phyloP scores from a whole-genome alignment of 2,888 invertebrate species.

The Parnassius apollo region DNA sequence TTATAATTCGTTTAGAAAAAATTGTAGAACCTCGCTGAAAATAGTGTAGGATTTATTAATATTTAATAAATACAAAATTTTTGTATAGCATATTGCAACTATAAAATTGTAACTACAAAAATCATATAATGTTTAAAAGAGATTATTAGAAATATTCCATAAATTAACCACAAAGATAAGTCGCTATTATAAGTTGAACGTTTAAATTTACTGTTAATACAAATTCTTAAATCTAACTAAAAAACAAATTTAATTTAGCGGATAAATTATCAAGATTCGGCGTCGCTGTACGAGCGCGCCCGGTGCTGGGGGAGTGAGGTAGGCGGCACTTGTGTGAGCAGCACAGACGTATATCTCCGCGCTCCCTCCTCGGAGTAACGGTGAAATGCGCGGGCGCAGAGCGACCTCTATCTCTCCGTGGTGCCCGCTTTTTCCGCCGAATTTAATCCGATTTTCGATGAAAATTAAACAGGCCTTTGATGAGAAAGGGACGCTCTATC shows the following conservation, averaged over 20 bases:
- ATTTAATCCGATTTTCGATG: constrained; percentile 55
- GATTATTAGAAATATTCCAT: too few relatives aligned
- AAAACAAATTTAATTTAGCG: constrained; percentile 14
- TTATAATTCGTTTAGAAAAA: too few relatives aligned
- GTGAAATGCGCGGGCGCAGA: constrained; percentile 53
- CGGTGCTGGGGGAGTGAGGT: constrained; percentile 60
- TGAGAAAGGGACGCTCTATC: not conserved
- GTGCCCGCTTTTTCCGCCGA: constrained; percentile 43
- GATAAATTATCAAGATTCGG: constrained; percentile 60
- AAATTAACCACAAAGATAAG: too few relatives aligned
- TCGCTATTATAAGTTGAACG: too few relatives aligned
- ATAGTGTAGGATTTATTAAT: too few relatives aligned
- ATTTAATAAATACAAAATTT: too few relatives aligned
- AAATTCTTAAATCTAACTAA: not conserved
- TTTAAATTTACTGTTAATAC: too few relatives aligned
- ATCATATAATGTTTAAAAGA: too few relatives aligned
- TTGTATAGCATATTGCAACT: too few relatives aligned
- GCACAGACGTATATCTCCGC: constrained; percentile 41
- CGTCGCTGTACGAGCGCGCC: constrained; percentile 46
- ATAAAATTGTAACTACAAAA: too few relatives aligned
- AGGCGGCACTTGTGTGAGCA: constrained; percentile 60
- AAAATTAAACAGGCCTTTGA: constrained; percentile 28
- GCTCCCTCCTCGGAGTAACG: constrained; percentile 52
- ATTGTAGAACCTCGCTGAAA: too few relatives aligned
- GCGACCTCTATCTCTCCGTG: constrained; percentile 54